Base-by-base conservation (phyloP, 2,113 vertebrate species). In the Chaetorhynchus papuensis region DNA sequence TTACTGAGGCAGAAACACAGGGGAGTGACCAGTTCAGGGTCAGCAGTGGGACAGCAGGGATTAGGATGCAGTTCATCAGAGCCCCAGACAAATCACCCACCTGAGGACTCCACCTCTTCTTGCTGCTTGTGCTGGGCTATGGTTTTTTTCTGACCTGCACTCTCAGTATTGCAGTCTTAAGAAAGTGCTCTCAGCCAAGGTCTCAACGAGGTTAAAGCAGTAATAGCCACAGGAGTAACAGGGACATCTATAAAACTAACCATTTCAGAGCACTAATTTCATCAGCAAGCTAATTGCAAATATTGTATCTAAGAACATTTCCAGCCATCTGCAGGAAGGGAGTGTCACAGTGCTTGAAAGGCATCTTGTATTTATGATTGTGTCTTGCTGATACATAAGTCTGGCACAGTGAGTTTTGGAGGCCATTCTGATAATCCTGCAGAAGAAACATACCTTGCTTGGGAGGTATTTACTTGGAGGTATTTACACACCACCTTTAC, bases 281-380 rank as follows among this genome's bases (percentile, higher is more conserved):
- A 96, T 97, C 72, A 94, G 88, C 69, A 53, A 92, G 76, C 64
- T 94, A 93, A 96, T 92, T 93, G 85, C 68, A 82, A 94, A 71
- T 89, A 84, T 50, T 92, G 76, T 83, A 82, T 95, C 83, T 88
- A 90, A 71, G 93, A 95, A 84, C 80, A 95, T 95, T 96, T 96
- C 96, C 95, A 96, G 95, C 85, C 96, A 94, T 97, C 96, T 96
- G 96, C 96, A 94, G 96, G 96, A 97, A 95, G 96, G 41, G 72
- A 91, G 92, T 76, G 92, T 96, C 76, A 66, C 53, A 75, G 72
- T 57, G 72, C 64, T 93, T 71, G 71, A 95, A 93, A 96, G 83
- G 41, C 83, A 79, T 72, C 53, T 16, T 82, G 53, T 92, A 81
- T 92, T 93, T 95, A 81, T 84, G 79, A 52, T 31, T 61, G 28